Evolutionary conservation across 1,140 invertebrate genomes (phyloP).

Genomic region (Atta colombica): DNA sequence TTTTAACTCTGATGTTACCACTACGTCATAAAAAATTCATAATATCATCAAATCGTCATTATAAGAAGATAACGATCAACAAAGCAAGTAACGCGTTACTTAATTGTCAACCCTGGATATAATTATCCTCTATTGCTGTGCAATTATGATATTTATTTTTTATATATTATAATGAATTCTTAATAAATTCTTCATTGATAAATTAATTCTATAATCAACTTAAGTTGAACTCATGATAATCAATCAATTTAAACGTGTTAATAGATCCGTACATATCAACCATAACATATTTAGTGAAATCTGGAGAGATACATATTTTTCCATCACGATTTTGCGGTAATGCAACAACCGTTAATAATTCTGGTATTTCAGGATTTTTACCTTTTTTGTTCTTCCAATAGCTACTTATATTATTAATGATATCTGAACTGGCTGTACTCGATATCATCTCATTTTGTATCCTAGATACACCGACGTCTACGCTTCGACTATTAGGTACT

Average conservation of each 20-base stretch:
- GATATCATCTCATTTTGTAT: slow-evolving; percentile 28
- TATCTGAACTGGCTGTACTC: not conserved
- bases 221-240: slow-evolving; percentile 53
- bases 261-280: slow-evolving; percentile 82
- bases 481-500: slow-evolving; percentile 60
- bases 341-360: slow-evolving; percentile 78
- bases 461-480: slow-evolving; percentile 14
- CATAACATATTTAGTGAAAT: slow-evolving; percentile 83
- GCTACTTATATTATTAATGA: not conserved
- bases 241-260: slow-evolving; percentile 80
- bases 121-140: slow-evolving; percentile 33
- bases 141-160: too few relatives aligned
- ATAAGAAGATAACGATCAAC: too few relatives aligned
- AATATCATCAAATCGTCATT: too few relatives aligned
- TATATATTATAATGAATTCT: slow-evolving; percentile 41
- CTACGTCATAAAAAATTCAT: too few relatives aligned
- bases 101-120: too few relatives aligned
- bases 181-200: too few relatives aligned
- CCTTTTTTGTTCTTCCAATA: slow-evolving; percentile 78
- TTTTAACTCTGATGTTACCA: too few relatives aligned
- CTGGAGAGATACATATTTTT: slow-evolving; percentile 81
- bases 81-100: too few relatives aligned
- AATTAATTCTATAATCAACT: slow-evolving; percentile 18
- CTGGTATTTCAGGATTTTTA: slow-evolving; percentile 74
- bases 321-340: slow-evolving; percentile 77